Evolutionary conservation across 2,888 invertebrate genomes (phyloP), one percentile per base, ranked within the genome.

Genomic region (Ophonus ardosiacus): DNA sequence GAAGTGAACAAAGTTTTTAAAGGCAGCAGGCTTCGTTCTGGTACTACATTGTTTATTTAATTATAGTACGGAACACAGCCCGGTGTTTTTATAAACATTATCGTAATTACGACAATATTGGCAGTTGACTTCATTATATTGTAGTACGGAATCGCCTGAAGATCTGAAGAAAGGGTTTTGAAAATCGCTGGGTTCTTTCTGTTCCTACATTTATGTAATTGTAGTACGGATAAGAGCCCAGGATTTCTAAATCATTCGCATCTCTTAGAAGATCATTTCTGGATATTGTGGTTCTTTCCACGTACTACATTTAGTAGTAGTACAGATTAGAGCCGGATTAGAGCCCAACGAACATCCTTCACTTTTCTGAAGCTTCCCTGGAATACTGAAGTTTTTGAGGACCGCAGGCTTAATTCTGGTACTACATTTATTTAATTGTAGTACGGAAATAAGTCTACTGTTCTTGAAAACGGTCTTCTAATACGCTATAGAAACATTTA

Each of bases 371-470:
- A 6, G 1, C 1, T 21, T 24, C 17, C 1, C 17, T 8, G 21
- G 18, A n/a, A 13, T 65, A 13, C 10, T 24, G 18, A 13, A 15
- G 21, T 5, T 21, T 63, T 63, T 63, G 63, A 59, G 8, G 17
- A n/a, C 18, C 3, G 17, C 17, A 63, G 10, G 63, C 24, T 17
- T 56, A n/a, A 56, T 68, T 24, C 24, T 24, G 21, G 68, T 68
- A 6, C 74, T 74, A 74, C 43, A 43, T 40, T 38, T 43, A 43
- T 74, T 74, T 40, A 40, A 6, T 51, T 74, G 74, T 74, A 74
- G 43, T 74, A 78, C 78, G 78, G 57, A 56, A 24, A 13, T 7
- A 43, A 43, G 18, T 18, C 43, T 13, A n/a, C 31, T 7, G 38
- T 31, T 38, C 31, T 68, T 21, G 68, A n/a, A 13, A 21, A n/a